phyloP scores from a whole-genome alignment of 1,140 invertebrate genomes.

The Galleria mellonella region DNA sequence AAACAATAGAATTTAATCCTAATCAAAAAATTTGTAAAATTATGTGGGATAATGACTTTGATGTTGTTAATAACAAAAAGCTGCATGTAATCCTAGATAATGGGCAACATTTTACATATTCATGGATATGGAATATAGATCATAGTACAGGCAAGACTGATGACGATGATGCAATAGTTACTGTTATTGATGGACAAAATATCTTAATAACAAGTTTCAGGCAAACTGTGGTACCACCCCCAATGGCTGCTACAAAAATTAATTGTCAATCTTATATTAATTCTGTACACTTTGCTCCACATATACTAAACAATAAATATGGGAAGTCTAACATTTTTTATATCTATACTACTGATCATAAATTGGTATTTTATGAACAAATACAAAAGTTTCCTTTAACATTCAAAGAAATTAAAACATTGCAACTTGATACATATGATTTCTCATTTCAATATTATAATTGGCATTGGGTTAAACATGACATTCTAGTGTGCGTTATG shows the following conservation, averaged over 20 bases:
- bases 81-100: slow-evolving; percentile 76
- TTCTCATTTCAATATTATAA: slow-evolving; percentile 58
- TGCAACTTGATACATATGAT: slow-evolving; percentile 22
- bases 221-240: slow-evolving; percentile 85
- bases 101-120: slow-evolving; percentile 76
- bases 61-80: slow-evolving; percentile 71
- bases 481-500: slow-evolving; percentile 30
- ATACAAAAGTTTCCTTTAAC: slow-evolving; percentile 42
- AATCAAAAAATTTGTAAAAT: slow-evolving; percentile 68
- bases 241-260: slow-evolving; percentile 82
- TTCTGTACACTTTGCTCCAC: slow-evolving; percentile 76
- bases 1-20: slow-evolving; percentile 76
- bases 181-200: slow-evolving; percentile 87
- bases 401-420: slow-evolving; percentile 32
- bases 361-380: slow-evolving; percentile 44
- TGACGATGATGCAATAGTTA: slow-evolving; percentile 77
- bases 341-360: slow-evolving; percentile 34
- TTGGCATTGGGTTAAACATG: slow-evolving; percentile 46
- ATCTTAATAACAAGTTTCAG: slow-evolving; percentile 84
- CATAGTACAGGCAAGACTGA: slow-evolving; percentile 68
- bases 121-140: slow-evolving; percentile 78
- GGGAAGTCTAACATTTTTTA: slow-evolving; percentile 65
- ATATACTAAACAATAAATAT: slow-evolving; percentile 14
- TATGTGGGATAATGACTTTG: slow-evolving; percentile 79
- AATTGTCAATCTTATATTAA: slow-evolving; percentile 75